Percentiles rank a stretch among this genome's conserved stretches.
Conservation (phyloP, 2,888 invertebrate species). For the Rhimphoctona megacephalus region DNA sequence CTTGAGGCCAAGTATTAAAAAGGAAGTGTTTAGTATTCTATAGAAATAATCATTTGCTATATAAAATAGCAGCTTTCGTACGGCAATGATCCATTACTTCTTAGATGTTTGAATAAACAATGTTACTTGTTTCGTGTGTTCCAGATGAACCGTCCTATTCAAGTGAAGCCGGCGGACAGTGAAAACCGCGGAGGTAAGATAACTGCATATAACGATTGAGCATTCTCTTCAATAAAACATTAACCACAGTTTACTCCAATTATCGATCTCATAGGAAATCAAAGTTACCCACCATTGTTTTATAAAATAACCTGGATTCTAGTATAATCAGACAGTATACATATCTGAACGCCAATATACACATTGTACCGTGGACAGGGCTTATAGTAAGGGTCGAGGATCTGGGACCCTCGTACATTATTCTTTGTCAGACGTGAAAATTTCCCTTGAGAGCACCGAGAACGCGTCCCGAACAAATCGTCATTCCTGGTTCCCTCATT, state of each 20-base stretch:
- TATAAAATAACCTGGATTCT: slow-evolving; percentile 44
- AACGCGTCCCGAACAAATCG: slow-evolving; percentile 53
- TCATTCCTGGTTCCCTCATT: slow-evolving; percentile 54
- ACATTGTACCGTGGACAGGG: slow-evolving; percentile 17
- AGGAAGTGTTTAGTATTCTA: background rate
- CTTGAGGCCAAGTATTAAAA: too few relatives aligned
- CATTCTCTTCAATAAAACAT: slow-evolving; percentile 56
- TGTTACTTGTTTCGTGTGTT: slow-evolving; percentile 85
- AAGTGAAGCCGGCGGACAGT: slow-evolving; percentile 99
- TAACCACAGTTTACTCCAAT: slow-evolving; percentile 58
- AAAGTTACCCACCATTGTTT: slow-evolving; percentile 40
- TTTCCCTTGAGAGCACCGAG: slow-evolving; percentile 62
- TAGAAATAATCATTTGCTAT: slow-evolving; percentile 18
- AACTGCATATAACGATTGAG: slow-evolving; percentile 71
- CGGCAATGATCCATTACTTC: slow-evolving; percentile 11
- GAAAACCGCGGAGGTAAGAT: slow-evolving; percentile 98
- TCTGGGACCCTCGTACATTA: slow-evolving; percentile 61
- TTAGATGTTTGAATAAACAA: slow-evolving; percentile 21
- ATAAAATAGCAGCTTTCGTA: slow-evolving; percentile 10
- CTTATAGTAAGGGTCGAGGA: slow-evolving; percentile 42
- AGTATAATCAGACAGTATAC: slow-evolving; percentile 44
- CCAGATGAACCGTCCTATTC: slow-evolving; percentile 99
- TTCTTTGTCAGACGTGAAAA: slow-evolving; percentile 64
- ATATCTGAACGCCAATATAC: slow-evolving; percentile 45
- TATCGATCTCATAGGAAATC: slow-evolving; percentile 61